Base-by-base conservation (phyloP, 2,113 vertebrate genomes). In the Tenrec ecaudatus region DNA sequence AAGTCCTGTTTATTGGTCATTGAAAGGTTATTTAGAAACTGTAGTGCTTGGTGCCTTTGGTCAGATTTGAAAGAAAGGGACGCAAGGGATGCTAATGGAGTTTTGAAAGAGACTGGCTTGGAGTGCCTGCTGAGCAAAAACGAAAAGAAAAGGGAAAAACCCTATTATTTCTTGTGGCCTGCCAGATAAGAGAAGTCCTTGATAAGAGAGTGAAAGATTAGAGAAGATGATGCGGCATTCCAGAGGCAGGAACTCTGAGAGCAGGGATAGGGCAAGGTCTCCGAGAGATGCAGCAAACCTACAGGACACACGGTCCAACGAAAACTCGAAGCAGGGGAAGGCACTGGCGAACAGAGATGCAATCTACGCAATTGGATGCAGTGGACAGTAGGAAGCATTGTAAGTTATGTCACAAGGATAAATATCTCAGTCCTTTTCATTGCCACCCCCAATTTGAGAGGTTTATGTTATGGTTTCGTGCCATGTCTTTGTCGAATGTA, bases 21-120 rank as follows among this genome's bases (percentile, higher is more conserved):
- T 77, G 66, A 89, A 93, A 94, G 40, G 71, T 92, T 88, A 89
- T 80, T 94, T 76, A 80, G 71, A 95, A 92, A 94, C 92, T 85
- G 78, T 82, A 82, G 86, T 64, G 47, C 43, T 60, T 89, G 57
- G 71, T 27, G 12, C 14, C 53, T 88, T 79, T 77, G 68, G 75
- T 90, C 64, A 58, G 27, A 53, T 29, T 90, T 82, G 64, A 92
- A 91, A 94, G 86, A 77, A 85, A 58, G 88, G 33, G 40, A 73
- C 57, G 81, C 60, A 92, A 92, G 81, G 64, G 71, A 92, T n/a
- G 58, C 29, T 88, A 96, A 36, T 1, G 31, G 88, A 83, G 83
- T 8, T 90, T 86, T 84, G 79, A 95, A 88, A 80, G 53, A 82
- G 38, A 36, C n/a, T 0, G 6, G 29, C 4, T 82, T 86, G 20